A percentile compares a stretch with the other conserved stretches of the same genome.
These are phyloP conservation scores for Myiotriccus ornatus DNA, from an alignment of 2,797 vertebrate genomes.

Conservation along the genomic window DNA sequence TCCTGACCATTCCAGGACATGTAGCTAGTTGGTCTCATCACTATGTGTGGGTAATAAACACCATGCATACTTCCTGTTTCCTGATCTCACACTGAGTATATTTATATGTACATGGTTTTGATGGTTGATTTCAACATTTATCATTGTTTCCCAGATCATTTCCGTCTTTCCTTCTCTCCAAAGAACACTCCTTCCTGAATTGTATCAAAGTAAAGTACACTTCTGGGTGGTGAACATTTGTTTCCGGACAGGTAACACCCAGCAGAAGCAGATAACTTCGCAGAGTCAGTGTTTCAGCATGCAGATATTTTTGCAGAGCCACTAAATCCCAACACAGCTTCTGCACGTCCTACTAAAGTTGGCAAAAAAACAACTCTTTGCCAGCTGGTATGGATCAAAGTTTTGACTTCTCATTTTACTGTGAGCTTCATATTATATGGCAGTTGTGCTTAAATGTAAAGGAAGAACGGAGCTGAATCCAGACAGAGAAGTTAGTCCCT, in stretches of 20 bases:
- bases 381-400: neutral
- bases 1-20: neutral
- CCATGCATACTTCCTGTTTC: slow-evolving; percentile 52
- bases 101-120: slow-evolving; percentile 7
- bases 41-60: neutral
- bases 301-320: slow-evolving; percentile 5
- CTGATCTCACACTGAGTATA: slow-evolving; percentile 35
- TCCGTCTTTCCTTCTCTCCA: slow-evolving; percentile 6
- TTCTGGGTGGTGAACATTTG: slow-evolving; percentile 15
- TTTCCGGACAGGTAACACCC: slow-evolving; percentile 43
- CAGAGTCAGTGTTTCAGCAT: neutral
- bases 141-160: slow-evolving; percentile 28
- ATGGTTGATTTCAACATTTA: slow-evolving; percentile 44
- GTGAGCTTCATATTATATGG: neutral
- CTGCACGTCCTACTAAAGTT: neutral
- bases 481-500: neutral
- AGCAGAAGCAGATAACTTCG: slow-evolving; percentile 1
- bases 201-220: slow-evolving; percentile 36
- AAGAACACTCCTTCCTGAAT: slow-evolving; percentile 37
- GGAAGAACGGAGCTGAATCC: neutral
- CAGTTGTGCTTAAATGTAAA: neutral
- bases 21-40: neutral
- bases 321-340: neutral
- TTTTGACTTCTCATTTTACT: neutral
- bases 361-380: neutral